phyloP scores from a whole-genome alignment of 1,140 invertebrate genomes.

The Hyles vespertilio region DNA sequence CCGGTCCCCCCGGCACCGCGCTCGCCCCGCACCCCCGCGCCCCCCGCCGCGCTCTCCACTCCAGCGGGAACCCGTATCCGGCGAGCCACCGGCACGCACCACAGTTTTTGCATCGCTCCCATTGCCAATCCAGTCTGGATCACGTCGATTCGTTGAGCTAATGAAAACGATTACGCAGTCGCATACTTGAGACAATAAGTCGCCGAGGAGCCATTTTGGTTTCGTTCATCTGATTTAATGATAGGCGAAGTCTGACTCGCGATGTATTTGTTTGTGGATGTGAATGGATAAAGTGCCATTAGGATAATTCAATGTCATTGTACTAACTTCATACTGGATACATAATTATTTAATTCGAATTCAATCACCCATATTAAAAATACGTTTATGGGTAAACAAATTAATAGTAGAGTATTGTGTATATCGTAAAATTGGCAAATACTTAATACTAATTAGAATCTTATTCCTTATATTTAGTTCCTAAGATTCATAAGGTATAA shows the following conservation, averaged over 20 bases:
- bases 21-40: conserved; percentile 22
- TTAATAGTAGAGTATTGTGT: not conserved
- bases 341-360: too few species aligned
- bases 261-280: not conserved
- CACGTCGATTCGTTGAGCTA: conserved; percentile 58
- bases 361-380: too few species aligned
- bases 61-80: conserved; percentile 69
- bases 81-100: conserved; percentile 39
- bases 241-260: not conserved
- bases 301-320: too few species aligned
- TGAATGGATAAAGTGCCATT: too few species aligned
- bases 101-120: conserved; percentile 59
- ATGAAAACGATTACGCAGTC: conserved; percentile 61
- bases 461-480: too few species aligned
- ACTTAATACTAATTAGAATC: too few species aligned
- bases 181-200: conserved; percentile 57
- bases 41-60: conserved; percentile 17
- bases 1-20: conserved; percentile 30
- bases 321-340: too few species aligned
- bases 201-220: conserved; percentile 12
- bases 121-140: conserved; percentile 25
- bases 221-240: conserved; percentile 8
- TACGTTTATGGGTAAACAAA: too few species aligned
- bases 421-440: not conserved
- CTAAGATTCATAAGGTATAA: too few species aligned